These are phyloP conservation scores for Caenorhabditis tropicalis DNA, from an alignment of 1,140 invertebrate species.

Conservation along the genomic window DNA sequence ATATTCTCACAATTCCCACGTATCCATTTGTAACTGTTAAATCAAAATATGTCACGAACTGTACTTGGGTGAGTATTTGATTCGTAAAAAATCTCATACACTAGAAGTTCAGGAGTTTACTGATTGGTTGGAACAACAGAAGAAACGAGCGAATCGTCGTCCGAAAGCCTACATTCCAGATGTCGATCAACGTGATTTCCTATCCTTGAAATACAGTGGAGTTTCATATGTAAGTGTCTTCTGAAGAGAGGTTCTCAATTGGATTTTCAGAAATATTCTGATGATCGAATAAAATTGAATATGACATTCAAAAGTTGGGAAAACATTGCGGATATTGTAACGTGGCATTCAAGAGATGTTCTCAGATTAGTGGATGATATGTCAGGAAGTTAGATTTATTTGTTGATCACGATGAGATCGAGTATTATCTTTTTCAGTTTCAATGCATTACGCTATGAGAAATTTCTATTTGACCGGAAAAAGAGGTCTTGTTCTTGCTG, in stretches of 20 bases:
- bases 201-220: constrained; percentile 16
- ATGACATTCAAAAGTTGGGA: constrained; percentile 23
- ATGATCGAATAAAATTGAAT: neutral
- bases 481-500: neutral
- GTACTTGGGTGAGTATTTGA: neutral
- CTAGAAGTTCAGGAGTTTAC: neutral
- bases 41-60: neutral
- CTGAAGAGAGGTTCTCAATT: neutral
- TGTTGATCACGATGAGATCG: neutral
- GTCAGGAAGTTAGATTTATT: neutral
- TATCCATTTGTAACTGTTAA: constrained; percentile 6
- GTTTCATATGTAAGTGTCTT: constrained; percentile 5
- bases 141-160: neutral
- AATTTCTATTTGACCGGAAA: neutral
- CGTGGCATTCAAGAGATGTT: constrained; percentile 16
- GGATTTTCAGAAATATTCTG: neutral
- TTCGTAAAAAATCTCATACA: neutral
- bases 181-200: neutral
- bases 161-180: constrained; percentile 7
- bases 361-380: constrained; percentile 17
- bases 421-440: neutral
- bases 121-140: constrained; percentile 3
- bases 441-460: constrained; percentile 34
- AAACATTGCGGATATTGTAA: constrained; percentile 28
- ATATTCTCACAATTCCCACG: neutral